Base-by-base conservation (phyloP, 2,797 vertebrate species). In the Halcyon chelicuti region DNA sequence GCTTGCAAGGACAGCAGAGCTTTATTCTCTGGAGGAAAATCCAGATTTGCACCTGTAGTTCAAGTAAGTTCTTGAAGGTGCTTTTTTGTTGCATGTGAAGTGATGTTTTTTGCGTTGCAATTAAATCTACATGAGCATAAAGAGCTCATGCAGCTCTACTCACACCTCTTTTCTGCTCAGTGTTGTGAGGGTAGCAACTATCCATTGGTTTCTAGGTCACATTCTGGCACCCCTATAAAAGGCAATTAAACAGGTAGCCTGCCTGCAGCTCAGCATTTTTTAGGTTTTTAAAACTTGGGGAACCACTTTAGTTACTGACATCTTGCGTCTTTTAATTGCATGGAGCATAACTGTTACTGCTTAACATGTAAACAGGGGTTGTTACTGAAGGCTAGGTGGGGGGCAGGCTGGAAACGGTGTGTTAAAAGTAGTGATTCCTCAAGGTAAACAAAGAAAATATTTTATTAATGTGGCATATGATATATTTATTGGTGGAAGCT, bases 211-310 rank as follows among this genome's bases (percentile, higher is more conserved):
- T 91, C 70, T 88, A 61, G 94, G 83, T 75, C 77, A 77, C 9
- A 1, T 88, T 90, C 74, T 95, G 67, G 52, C 71, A 68, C 58
- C 63, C 47, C 44, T 70, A 12, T 73, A 88, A 72, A 81, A 62
- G 39, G 68, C 52, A 94, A 18, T 92, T 83, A 93, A 92, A 66
- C 54, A 81, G 82, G 65, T 82, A 77, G 90, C 87, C 54, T 94
- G 61, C 72, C 81, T 61, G 91, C 61, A 91, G 83, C 71, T 85
- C 74, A 84, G 66, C 47, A 10, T 70, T 91, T 90, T 81, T 61
- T 8, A 44, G 21, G 55, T 37, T 74, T 86, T 88, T 66, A 81
- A 72, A 92, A 65, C 63, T 55, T 86, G 60, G 42, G 77, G 57
- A 71, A 62, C 35, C 71, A 58, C 76, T 66, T 44, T 63, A 62